Evolutionary conservation across 2,888 invertebrate genomes (phyloP).

Genomic region (Hedya salicella): DNA sequence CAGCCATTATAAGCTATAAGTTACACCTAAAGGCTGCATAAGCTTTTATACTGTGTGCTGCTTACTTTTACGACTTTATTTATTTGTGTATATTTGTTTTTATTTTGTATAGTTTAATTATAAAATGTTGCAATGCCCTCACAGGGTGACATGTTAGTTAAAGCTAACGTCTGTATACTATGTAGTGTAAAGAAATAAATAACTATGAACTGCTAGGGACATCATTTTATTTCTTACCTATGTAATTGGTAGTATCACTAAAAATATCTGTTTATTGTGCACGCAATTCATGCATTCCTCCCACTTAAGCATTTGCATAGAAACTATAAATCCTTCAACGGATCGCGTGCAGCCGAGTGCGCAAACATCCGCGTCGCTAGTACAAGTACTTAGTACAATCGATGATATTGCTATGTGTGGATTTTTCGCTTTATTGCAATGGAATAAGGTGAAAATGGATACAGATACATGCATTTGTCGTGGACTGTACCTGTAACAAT

Average conservation of each 20-base stretch:
- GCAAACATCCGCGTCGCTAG: constrained; percentile 18
- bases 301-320: constrained; percentile 11
- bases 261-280: neutral
- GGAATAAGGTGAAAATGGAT: neutral
- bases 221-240: neutral
- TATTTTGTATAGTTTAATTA: too few species aligned
- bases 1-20: too few species aligned
- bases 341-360: constrained; percentile 30
- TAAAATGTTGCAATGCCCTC: too few species aligned
- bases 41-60: too few species aligned
- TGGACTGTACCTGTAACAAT: neutral
- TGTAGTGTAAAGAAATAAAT: too few species aligned
- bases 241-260: neutral
- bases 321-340: constrained; percentile 30
- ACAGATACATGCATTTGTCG: neutral
- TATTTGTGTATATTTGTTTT: too few species aligned
- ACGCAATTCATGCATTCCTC: neutral
- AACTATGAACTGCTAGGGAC: too few species aligned
- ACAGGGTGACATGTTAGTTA: too few species aligned
- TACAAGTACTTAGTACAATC: too few species aligned
- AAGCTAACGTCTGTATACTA: too few species aligned
- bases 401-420: neutral
- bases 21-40: too few species aligned
- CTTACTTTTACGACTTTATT: too few species aligned
- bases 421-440: neutral